Evolutionary conservation across 1,140 invertebrate genomes (phyloP).

Genomic region (Lordiphosa collinella): DNA sequence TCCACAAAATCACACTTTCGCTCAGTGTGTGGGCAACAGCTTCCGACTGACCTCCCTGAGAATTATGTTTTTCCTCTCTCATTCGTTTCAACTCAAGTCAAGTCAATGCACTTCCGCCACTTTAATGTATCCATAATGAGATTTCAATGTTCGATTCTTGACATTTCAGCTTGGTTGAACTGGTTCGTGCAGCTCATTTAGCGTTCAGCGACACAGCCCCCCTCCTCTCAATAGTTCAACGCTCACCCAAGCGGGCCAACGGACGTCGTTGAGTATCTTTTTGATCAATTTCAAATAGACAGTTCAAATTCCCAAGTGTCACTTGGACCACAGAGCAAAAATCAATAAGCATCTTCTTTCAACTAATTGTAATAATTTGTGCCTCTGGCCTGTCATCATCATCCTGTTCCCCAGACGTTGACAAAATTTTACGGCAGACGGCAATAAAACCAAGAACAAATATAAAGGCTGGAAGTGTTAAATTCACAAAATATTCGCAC

Average conservation of each 20-base stretch:
- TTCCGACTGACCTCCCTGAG: slow-evolving; percentile 11
- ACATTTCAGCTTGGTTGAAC: slow-evolving; percentile 47
- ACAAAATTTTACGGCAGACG: slow-evolving; percentile 36
- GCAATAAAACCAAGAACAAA: slow-evolving; percentile 20
- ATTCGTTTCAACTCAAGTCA: slow-evolving; percentile 5
- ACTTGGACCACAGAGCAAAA: slow-evolving; percentile 34
- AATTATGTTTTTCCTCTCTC: slow-evolving; percentile 35
- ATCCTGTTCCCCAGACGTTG: too few relatives aligned
- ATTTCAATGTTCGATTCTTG: slow-evolving; percentile 35
- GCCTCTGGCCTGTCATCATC: slow-evolving; percentile 3
- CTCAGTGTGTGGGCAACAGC: slow-evolving; percentile 4
- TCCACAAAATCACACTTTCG: not conserved
- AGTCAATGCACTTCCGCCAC: slow-evolving; percentile 61
- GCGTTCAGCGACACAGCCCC: slow-evolving; percentile 17
- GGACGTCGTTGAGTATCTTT: slow-evolving; percentile 23
- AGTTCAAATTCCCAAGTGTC: slow-evolving; percentile 58
- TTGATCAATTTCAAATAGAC: slow-evolving; percentile 8
- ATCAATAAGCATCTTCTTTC: slow-evolving; percentile 53
- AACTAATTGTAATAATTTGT: slow-evolving; percentile 71
- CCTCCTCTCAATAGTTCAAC: slow-evolving; percentile 6
- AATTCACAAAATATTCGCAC: slow-evolving; percentile 46
- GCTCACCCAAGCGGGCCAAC: not conserved
- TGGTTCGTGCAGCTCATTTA: slow-evolving; percentile 41
- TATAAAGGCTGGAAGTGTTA: slow-evolving; percentile 47
- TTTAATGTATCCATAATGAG: slow-evolving; percentile 34